Evolutionary conservation across 2,113 vertebrate genomes (phyloP).

Genomic region (Morone chrysops): DNA sequence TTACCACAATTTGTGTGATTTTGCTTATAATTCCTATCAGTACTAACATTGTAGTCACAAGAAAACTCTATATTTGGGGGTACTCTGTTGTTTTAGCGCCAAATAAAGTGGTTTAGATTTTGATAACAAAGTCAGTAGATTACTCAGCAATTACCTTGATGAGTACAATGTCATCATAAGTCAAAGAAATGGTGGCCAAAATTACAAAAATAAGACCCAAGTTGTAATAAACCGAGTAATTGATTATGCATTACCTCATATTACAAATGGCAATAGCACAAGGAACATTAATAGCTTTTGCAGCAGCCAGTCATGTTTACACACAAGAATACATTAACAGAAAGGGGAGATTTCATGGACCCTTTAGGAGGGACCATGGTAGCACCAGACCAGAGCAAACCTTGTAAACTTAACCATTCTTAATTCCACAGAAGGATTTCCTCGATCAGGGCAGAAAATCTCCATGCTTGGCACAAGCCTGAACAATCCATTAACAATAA

Average conservation of each 20-base stretch:
- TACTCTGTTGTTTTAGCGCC: background rate
- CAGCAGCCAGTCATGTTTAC: background rate
- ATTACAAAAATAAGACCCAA: background rate
- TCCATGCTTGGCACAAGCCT: conserved; percentile 66
- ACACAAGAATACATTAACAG: background rate
- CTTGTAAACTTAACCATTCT: conserved; percentile 66
- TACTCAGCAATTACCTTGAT: background rate
- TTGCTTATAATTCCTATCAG: background rate
- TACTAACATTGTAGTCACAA: background rate
- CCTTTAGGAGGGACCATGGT: conserved; percentile 12
- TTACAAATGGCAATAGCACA: conserved; percentile 8
- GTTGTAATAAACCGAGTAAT: background rate
- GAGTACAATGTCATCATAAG: background rate
- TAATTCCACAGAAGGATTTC: conserved; percentile 68
- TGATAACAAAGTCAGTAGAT: background rate
- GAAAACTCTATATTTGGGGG: background rate
- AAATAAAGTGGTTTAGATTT: background rate
- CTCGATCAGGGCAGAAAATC: conserved; percentile 65
- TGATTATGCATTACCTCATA: background rate
- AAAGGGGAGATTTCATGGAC: conserved; percentile 32
- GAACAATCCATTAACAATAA: conserved; percentile 80
- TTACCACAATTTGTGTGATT: background rate
- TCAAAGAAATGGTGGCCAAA: background rate
- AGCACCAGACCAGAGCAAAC: conserved; percentile 45
- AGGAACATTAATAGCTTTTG: conserved; percentile 2